These are phyloP conservation scores for Hiodon tergisus DNA, from an alignment of 2,113 vertebrate species.

Conservation along the genomic window DNA sequence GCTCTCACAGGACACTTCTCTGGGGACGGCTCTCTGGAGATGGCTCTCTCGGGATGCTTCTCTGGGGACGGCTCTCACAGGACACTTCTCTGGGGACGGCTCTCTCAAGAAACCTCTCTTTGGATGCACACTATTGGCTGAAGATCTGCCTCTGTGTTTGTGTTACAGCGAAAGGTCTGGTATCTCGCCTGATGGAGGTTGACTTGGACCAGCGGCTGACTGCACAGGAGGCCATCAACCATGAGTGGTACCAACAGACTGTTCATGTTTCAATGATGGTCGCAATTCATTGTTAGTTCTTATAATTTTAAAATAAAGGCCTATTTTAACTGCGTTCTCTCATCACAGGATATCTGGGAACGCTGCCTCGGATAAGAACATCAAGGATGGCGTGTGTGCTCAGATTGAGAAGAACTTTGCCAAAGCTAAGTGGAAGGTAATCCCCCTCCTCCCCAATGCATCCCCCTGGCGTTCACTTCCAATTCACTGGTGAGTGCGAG, in stretches of 20 bases:
- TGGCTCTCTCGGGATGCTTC: background rate
- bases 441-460: slow-evolving; percentile 2
- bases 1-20: no score
- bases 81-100: no score
- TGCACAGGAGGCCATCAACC: slow-evolving; percentile 90
- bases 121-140: background rate
- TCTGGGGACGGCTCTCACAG: no score
- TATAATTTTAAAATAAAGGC: slow-evolving; percentile 3
- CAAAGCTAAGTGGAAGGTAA: slow-evolving; percentile 96
- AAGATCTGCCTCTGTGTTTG: slow-evolving; percentile 21
- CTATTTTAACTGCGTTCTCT: slow-evolving; percentile 11
- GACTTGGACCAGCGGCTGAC: slow-evolving; percentile 95
- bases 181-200: slow-evolving; percentile 92
- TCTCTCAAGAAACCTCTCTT: background rate
- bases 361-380: slow-evolving; percentile 95
- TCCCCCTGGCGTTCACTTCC: background rate
- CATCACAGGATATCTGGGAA: slow-evolving; percentile 88
- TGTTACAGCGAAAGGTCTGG: slow-evolving; percentile 82
- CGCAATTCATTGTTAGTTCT: background rate
- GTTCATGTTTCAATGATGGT: background rate
- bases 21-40: background rate
- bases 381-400: slow-evolving; percentile 93
- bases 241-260: slow-evolving; percentile 75
- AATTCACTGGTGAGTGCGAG: background rate
- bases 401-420: slow-evolving; percentile 99